Conservation (phyloP, 2,113 vertebrate genomes). For the Bos indicus region DNA sequence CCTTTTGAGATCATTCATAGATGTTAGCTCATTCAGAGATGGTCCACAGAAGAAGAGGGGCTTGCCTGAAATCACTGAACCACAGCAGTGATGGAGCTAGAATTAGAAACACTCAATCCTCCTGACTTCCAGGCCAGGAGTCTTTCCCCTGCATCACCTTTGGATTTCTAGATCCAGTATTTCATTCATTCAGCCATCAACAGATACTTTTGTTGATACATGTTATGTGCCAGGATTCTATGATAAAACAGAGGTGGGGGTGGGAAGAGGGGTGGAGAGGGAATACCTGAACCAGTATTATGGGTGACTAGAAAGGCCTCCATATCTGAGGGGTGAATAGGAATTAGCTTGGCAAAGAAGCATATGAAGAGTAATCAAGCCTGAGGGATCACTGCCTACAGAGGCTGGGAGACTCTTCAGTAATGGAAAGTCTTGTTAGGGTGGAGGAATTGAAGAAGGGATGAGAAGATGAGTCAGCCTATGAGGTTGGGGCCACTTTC, state of each 20-base stretch:
- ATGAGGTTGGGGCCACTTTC: neutral
- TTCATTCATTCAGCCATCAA: neutral
- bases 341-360: neutral
- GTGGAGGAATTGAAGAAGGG: neutral
- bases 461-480: neutral
- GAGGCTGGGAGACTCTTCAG: neutral
- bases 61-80: neutral
- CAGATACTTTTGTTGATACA: neutral
- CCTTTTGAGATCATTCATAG: neutral
- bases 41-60: neutral
- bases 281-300: neutral
- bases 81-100: neutral
- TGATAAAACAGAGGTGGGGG: neutral
- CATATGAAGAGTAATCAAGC: neutral
- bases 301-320: neutral
- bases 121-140: neutral
- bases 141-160: neutral
- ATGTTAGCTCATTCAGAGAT: neutral
- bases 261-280: neutral
- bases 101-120: neutral
- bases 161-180: constrained; percentile 10
- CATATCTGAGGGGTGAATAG: neutral
- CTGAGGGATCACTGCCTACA: neutral
- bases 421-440: neutral
- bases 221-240: neutral